These are phyloP conservation scores for Pampusana beccarii DNA, from an alignment of 2,113 vertebrate species.

Conservation along the genomic window DNA sequence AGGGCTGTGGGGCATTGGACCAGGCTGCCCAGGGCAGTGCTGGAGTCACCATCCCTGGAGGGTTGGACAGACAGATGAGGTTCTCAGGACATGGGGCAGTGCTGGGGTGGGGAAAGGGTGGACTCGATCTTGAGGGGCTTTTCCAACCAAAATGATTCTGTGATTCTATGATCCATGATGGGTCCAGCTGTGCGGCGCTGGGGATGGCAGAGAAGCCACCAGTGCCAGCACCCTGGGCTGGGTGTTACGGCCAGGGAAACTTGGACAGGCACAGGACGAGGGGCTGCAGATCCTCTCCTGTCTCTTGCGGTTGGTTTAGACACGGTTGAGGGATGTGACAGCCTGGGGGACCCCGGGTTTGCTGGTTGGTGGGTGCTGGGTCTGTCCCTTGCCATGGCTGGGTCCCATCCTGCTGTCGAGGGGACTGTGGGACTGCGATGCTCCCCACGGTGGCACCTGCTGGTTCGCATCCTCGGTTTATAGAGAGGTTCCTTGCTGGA, in stretches of 20 bases:
- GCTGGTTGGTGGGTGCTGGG: too few species aligned
- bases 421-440: rapidly evolving
- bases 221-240: not conserved
- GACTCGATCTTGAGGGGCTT: too few species aligned
- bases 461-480: not conserved
- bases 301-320: rapidly evolving
- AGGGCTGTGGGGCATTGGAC: too few species aligned
- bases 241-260: rapidly evolving
- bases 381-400: rapidly evolving
- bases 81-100: too few species aligned
- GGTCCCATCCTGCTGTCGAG: not conserved
- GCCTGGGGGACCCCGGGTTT: too few species aligned
- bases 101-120: too few species aligned
- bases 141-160: too few species aligned
- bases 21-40: too few species aligned
- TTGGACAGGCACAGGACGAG: not conserved
- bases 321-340: rapidly evolving
- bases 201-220: not conserved
- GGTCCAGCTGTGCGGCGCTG: rapidly evolving
- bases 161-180: too few species aligned
- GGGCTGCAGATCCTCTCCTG: not conserved
- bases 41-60: too few species aligned
- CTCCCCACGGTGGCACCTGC: not conserved
- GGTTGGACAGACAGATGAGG: too few species aligned
- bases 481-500: not conserved